Base-by-base conservation (phyloP, 2,113 vertebrate species). In the Cyrtonyx montezumae region DNA sequence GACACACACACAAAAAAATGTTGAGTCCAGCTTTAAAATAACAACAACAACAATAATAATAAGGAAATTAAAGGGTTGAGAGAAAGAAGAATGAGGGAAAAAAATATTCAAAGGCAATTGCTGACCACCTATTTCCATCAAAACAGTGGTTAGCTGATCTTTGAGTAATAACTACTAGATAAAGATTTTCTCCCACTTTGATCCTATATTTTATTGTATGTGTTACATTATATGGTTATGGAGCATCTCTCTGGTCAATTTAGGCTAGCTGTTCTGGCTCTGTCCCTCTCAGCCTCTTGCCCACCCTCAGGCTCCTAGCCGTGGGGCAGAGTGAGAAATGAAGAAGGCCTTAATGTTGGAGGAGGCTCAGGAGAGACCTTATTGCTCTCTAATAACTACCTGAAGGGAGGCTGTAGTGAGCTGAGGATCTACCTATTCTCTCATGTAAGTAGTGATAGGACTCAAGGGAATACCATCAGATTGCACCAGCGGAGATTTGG, bases 151-250 rank as follows among this genome's bases (percentile, higher is more conserved):
- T 63, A 63, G 36, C 25, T 23, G 11, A 4, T 28, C 36, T 40
- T 37, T 26, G 23, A 40, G 61, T 22, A 79, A 32, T 37, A 34
- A 25, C 13, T 51, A 34, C 71, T 73, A 63, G 23, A 20, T 32
- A 43, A 79, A 53, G n/a, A n/a, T 21, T n/a, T 67, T 6, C 6
- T 17, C 1, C 15, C 5, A 7, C 3, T 4, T 5, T 5, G 7
- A 63, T 63, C 16, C 1, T 6, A 63, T 11, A 4, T 59, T 10
- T 63, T 90, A 17, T 10, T 79, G 30, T 11, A 11, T 74, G 22
- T 14, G 7, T 32, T 40, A 11, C 49, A 34, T 42, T 37, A 16
- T 4, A 8, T 34, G 48, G 25, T 34, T 34, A n/a, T 65, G 20
- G 20, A 43, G 26, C 67, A 75, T 71, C n/a, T 34, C 17, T 67